Percentiles rank a stretch among this genome's conserved stretches.
Evolutionary conservation across 2,888 invertebrate genomes (phyloP).

Genomic region (Idaea straminata): DNA sequence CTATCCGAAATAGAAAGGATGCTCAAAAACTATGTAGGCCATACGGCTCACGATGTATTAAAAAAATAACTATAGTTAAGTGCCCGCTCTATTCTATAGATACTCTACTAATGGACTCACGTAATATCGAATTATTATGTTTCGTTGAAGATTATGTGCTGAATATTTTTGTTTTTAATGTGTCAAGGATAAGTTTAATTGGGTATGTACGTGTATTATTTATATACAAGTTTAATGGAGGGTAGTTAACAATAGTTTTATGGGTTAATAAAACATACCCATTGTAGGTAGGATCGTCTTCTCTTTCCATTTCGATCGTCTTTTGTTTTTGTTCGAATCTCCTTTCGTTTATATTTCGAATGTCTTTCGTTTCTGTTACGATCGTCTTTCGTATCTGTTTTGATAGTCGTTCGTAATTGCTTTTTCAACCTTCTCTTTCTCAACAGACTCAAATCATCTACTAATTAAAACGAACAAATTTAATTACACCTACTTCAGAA

Average conservation of each 20-base stretch:
- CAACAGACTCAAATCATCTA: not conserved
- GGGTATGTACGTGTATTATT: not conserved
- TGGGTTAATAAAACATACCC: not conserved
- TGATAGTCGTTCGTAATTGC: no score
- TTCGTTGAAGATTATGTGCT: not conserved
- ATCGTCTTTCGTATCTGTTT: no score
- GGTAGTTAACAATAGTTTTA: not conserved
- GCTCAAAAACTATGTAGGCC: not conserved
- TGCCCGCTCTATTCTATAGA: not conserved
- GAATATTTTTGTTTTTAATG: not conserved
- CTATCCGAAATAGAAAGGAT: not conserved
- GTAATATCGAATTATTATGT: not conserved
- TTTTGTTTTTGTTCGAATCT: no score
- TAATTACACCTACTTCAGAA: not conserved
- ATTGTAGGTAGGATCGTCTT: no score
- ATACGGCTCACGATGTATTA: not conserved
- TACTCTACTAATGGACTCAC: not conserved
- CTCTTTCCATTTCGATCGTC: no score
- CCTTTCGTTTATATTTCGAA: no score
- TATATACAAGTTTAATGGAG: not conserved
- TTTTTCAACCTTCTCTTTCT: not conserved
- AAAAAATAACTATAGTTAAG: not conserved
- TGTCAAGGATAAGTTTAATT: not conserved
- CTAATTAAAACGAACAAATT: not conserved
- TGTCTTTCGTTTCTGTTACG: no score